Evolutionary conservation across 2,888 invertebrate genomes (phyloP), one percentile per base, ranked within the genome.

Genomic region (Falcaria lacertinaria): DNA sequence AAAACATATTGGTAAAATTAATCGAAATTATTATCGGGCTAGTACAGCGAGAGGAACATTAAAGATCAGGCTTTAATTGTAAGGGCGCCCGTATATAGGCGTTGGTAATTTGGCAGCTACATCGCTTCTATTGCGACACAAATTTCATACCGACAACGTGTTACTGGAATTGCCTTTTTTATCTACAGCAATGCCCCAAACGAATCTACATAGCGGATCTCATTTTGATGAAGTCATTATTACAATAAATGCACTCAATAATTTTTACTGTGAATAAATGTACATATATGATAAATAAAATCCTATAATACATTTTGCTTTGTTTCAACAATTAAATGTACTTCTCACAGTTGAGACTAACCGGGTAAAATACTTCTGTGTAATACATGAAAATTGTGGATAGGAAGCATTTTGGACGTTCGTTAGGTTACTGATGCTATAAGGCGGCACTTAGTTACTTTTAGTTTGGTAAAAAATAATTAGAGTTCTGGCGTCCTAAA

Each of bases 101-200:
- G 48, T 53, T 54, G 54, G 67, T 68, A 69, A 74, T 78, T 77
- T 78, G 79, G 79, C 76, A 74, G 40, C 62, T 61, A 66, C 73
- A 59, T 59, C 52, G 65, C 56, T 48, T 72, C 64, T 67, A 69
- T 72, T 64, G 67, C 67, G 64, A 69, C 67, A 68, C 64, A 70
- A 70, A 74, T 74, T 68, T 61, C 62, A 64, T 66, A 64, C 56
- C 54, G 61, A 64, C 64, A 63, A 63, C 57, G 52, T 67, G 63
- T 68, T 64, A 62, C 68, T 61, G 45, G 54, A 64, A 71, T 70
- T 67, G 60, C 63, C 66, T 69, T 70, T 69, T 72, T 67, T 66
- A 66, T 59, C 57, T 53, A 55, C 47, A 47, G 50, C 46, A 39
- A 57, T 45, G 55, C 46, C 43, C 45, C 38, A 50, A 41, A 38